Base-by-base conservation (phyloP, 1,140 invertebrate species). In the Drosophila santomea region DNA sequence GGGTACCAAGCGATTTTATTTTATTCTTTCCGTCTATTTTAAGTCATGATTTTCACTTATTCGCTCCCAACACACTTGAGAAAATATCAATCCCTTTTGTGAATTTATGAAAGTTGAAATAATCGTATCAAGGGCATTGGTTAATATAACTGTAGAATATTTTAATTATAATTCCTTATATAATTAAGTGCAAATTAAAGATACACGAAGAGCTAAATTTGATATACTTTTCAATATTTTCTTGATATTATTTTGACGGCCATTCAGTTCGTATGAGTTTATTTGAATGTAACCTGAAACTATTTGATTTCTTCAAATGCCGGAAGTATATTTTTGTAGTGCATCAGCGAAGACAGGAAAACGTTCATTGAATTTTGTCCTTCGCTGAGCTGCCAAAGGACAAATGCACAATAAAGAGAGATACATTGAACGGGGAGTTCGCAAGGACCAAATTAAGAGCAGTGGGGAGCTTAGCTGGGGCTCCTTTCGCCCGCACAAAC, bases 341-440 rank as follows among this genome's bases (percentile, higher is more conserved):
- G 63, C 63, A 52, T 20, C 32, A 28, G 11, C 23, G 20, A 47
- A 50, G 60, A 44, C 60, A 68, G 64, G 64, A 52, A 68, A 44
- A 12, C 63, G 76, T 78, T 76, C 73, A 90, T 90, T 86, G 79
- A 74, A 86, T 90, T 80, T 78, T 84, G 88, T 90, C 88, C 88
- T 90, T 88, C 72, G 66, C 52, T 45, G 56, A 41, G 48, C 35
- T 76, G 76, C 57, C 76, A 90, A 90, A 90, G 88, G 88, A 90
- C 88, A 84, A 90, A 90, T 90, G 77, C 77, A 81, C 88, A 86
- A 90, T 90, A 90, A 90, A 85, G 52, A 43, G 44, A 52, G 57
- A 64, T 47, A 58, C 71, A 56, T 50, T 68, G 41, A 69, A 41
- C 28, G 35, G 39, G 41, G 39, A 39, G 43, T 14, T 4, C 11